phyloP scores from a whole-genome alignment of 2,888 invertebrate genomes.

The Linnaemya tessellans region DNA sequence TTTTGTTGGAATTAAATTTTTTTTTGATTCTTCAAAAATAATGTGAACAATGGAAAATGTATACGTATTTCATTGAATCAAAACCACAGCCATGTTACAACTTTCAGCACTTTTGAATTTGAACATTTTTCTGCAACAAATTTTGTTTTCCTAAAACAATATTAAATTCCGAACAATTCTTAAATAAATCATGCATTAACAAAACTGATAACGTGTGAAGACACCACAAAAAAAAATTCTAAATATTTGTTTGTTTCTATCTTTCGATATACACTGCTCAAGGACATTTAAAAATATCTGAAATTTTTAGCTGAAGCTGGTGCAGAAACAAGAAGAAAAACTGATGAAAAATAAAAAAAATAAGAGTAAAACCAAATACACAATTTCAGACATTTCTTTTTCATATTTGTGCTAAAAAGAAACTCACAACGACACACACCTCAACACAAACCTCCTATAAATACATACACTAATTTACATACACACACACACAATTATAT shows the following conservation, averaged over 20 bases:
- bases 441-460: neutral
- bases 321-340: conserved; percentile 17
- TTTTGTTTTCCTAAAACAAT: neutral
- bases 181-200: conserved; percentile 27
- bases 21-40: too few relatives aligned
- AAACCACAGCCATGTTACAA: neutral
- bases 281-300: conserved; percentile 82
- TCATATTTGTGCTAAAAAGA: conserved; percentile 38
- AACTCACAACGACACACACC: neutral
- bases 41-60: too few relatives aligned
- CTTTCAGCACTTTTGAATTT: too few relatives aligned
- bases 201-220: neutral
- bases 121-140: neutral
- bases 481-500: neutral
- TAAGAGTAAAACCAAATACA: conserved; percentile 3
- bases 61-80: neutral
- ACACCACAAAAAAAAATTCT: neutral
- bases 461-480: neutral
- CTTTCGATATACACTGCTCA: conserved; percentile 74
- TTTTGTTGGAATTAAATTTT: too few relatives aligned
- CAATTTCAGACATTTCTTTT: conserved; percentile 47
- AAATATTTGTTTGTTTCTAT: conserved; percentile 29
- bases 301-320: conserved; percentile 78
- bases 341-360: neutral
- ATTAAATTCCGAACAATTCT: conserved; percentile 10